These are phyloP conservation scores for Peromyscus polionotus DNA, from an alignment of 2,113 vertebrate genomes.

Conservation along the genomic window DNA sequence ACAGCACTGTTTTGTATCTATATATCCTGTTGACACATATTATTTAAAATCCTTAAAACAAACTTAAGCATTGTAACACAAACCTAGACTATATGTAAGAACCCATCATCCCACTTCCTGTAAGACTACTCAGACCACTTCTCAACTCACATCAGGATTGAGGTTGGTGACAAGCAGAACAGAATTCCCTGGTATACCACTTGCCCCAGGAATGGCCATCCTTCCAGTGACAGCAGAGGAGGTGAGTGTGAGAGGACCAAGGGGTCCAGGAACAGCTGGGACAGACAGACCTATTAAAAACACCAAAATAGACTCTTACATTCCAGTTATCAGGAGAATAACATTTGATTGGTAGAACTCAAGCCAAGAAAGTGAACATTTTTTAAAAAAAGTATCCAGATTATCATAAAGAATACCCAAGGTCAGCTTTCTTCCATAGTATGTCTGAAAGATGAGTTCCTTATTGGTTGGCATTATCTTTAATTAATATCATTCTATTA, in stretches of 20 bases:
- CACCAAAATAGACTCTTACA: slow-evolving; percentile 54
- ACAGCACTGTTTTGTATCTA: slow-evolving; percentile 19
- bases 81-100: not conserved
- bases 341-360: not conserved
- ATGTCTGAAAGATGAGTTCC: not conserved
- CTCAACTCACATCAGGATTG: slow-evolving; percentile 91
- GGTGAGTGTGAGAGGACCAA: slow-evolving; percentile 84
- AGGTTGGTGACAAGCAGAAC: slow-evolving; percentile 93
- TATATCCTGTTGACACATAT: slow-evolving; percentile 10
- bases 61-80: slow-evolving; percentile 41
- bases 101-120: not conserved
- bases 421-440: not conserved
- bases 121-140: slow-evolving; percentile 36
- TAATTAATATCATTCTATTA: not conserved
- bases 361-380: slow-evolving; percentile 31
- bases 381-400: slow-evolving; percentile 19
- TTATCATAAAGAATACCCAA: not conserved
- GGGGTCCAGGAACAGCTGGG: slow-evolving; percentile 84
- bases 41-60: slow-evolving; percentile 42
- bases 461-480: slow-evolving; percentile 4
- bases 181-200: slow-evolving; percentile 83
- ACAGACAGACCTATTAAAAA: slow-evolving; percentile 82
- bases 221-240: slow-evolving; percentile 83
- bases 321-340: slow-evolving; percentile 51
- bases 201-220: slow-evolving; percentile 81